These are phyloP conservation scores for Glaucidium brasilianum DNA, from an alignment of 2,113 vertebrate species.

Conservation along the genomic window DNA sequence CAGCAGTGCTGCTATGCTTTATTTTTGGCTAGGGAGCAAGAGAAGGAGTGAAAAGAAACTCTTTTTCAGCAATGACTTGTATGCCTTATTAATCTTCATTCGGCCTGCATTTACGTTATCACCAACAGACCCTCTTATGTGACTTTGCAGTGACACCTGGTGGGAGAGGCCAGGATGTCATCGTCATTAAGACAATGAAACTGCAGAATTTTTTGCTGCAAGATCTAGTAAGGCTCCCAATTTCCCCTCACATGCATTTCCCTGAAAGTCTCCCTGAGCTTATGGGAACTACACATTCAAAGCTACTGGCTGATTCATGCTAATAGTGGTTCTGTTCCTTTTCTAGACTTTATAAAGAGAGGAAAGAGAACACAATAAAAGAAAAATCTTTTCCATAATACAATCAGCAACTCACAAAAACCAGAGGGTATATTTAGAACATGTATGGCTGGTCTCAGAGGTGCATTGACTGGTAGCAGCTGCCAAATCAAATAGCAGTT, in stretches of 20 bases:
- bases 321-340: not conserved
- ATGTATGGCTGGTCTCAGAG: not conserved
- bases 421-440: conserved; percentile 31
- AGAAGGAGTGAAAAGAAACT: not conserved
- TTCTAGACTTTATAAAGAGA: not conserved
- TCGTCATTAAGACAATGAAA: not conserved
- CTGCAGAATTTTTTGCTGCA: not conserved
- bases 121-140: not conserved
- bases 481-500: conserved; percentile 1
- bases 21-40: not conserved
- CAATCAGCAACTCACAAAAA: not conserved
- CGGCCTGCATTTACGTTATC: not conserved
- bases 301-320: not conserved
- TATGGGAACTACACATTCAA: not conserved
- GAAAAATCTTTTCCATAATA: not conserved
- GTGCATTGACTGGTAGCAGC: not conserved
- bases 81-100: not conserved
- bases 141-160: conserved; percentile 42
- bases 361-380: not conserved
- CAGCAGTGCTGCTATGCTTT: not conserved
- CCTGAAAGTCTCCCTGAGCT: not conserved
- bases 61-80: not conserved
- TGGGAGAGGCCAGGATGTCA: conserved; percentile 43
- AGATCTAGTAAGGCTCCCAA: not conserved
- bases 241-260: not conserved